Evolutionary conservation across 1,140 invertebrate species (phyloP).

Genomic region (Pinna nobilis): DNA sequence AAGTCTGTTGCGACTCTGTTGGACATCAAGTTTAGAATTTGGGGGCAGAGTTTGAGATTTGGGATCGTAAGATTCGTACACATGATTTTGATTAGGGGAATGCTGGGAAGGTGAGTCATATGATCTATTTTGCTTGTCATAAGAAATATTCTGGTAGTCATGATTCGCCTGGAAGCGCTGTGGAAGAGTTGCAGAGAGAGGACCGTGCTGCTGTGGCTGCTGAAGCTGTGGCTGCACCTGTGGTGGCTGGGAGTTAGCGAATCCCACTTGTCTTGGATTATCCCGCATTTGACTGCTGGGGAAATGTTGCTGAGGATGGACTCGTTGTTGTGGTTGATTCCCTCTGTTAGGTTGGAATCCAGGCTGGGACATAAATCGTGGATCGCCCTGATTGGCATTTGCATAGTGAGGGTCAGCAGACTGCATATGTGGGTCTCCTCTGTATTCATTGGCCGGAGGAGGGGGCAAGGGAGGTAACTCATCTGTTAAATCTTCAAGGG

Average conservation of each 20-base stretch:
- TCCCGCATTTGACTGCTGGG: constrained; percentile 19
- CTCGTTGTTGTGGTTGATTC: constrained; percentile 23
- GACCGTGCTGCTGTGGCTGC: constrained; percentile 29
- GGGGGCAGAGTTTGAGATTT: constrained; percentile 30
- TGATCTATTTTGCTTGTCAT: constrained; percentile 49
- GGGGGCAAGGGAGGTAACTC: constrained; percentile 66
- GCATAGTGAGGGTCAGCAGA: constrained; percentile 7
- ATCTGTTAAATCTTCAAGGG: constrained; percentile 55
- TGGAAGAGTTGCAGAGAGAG: constrained; percentile 34
- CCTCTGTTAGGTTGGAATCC: constrained; percentile 15
- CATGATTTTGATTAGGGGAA: constrained; percentile 50
- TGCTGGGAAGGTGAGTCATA: constrained; percentile 48
- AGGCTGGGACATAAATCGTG: constrained; percentile 9
- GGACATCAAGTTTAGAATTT: constrained; percentile 38
- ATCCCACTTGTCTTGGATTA: constrained; percentile 17
- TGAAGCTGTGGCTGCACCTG: constrained; percentile 40
- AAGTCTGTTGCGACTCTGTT: constrained; percentile 32
- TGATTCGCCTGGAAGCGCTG: constrained; percentile 51
- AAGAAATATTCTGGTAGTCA: constrained; percentile 68
- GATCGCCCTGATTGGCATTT: constrained; percentile 28
- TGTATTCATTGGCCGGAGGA: constrained; percentile 56
- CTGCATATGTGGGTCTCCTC: constrained; percentile 48
- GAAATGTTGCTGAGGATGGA: constrained; percentile 16
- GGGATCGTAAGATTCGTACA: constrained; percentile 56
- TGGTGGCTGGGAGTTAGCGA: constrained; percentile 34